These are phyloP conservation scores for Phocoena sinus DNA, from an alignment of 2,113 vertebrate genomes.

Conservation along the genomic window DNA sequence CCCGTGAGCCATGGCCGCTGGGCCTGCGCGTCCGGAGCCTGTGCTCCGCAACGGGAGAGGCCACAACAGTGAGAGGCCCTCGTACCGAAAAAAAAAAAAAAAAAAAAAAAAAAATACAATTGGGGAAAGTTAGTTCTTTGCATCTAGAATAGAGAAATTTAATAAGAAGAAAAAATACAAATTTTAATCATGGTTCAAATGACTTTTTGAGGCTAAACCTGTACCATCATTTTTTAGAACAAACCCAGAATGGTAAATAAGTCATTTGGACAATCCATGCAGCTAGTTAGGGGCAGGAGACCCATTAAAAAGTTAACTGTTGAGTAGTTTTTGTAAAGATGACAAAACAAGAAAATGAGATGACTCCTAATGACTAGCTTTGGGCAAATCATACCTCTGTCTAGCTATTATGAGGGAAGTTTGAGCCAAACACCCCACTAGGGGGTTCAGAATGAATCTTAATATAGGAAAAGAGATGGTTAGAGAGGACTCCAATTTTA, in stretches of 20 bases:
- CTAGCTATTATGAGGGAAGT: not conserved
- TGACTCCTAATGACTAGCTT: not conserved
- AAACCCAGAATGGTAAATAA: not conserved
- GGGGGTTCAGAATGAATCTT: not conserved
- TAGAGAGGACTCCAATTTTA: not conserved
- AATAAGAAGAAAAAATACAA: not conserved
- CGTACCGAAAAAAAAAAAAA: too few species aligned
- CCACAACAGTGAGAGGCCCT: too few species aligned
- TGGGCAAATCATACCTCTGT: constrained; percentile 18
- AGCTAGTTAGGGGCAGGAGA: not conserved
- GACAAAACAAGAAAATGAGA: constrained; percentile 1
- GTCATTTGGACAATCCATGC: not conserved
- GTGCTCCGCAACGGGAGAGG: too few species aligned
- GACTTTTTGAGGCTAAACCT: not conserved
- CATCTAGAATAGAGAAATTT: not conserved
- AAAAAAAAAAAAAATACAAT: not conserved
- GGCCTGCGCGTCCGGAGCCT: too few species aligned
- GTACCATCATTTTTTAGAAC: not conserved
- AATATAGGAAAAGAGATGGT: not conserved
- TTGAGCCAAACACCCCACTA: not conserved
- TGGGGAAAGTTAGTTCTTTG: not conserved
- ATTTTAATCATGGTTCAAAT: constrained; percentile 18
- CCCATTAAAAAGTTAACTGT: constrained; percentile 10
- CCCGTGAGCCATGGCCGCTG: too few species aligned
- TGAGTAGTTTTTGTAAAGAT: constrained; percentile 27